phyloP scores from a whole-genome alignment of 2,113 vertebrate genomes.

The Ibidorhyncha struthersii region DNA sequence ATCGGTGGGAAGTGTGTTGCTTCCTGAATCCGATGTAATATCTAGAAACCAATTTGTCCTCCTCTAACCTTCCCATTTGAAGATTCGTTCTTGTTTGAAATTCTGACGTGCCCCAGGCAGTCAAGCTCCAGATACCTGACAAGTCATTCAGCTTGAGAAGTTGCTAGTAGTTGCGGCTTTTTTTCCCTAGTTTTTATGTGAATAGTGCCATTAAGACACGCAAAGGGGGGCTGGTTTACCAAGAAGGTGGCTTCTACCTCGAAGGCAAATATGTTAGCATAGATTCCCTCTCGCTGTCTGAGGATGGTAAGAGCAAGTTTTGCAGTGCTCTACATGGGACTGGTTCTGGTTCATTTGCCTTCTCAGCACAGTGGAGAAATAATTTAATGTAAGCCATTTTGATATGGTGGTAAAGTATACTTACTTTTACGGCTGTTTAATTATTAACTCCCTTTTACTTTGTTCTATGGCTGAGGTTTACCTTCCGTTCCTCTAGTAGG shows the following conservation, averaged over 20 bases:
- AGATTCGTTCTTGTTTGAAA: not conserved
- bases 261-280: not conserved
- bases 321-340: not conserved
- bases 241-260: not conserved
- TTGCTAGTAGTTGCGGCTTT: not conserved
- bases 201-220: not conserved
- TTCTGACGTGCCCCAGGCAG: not conserved
- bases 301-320: not conserved
- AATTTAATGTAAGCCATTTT: not conserved
- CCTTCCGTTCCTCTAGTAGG: not conserved
- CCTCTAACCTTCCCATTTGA: not conserved
- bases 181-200: not conserved
- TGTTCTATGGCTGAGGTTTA: not conserved
- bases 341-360: not conserved
- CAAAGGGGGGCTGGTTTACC: not conserved
- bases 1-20: not conserved
- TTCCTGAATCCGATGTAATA: not conserved
- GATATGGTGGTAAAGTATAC: too few species aligned
- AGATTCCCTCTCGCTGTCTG: not conserved
- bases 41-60: not conserved
- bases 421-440: too few species aligned
- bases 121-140: not conserved
- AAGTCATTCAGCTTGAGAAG: not conserved
- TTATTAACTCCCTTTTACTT: not conserved
- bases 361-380: not conserved